These are phyloP conservation scores for Cryptops parisi DNA, from an alignment of 2,888 invertebrate genomes.

Conservation along the genomic window DNA sequence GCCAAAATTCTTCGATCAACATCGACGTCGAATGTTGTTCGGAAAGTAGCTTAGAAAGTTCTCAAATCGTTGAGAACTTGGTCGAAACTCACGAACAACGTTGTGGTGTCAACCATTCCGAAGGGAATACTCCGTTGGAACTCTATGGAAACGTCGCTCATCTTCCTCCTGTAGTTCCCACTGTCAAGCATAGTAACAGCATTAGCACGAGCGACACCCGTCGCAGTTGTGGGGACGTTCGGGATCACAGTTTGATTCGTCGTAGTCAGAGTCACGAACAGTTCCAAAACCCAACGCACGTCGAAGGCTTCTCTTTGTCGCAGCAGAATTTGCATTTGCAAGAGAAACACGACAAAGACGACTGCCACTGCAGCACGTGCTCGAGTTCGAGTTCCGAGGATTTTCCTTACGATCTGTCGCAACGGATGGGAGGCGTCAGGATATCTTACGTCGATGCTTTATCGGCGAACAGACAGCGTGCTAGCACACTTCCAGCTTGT, in stretches of 20 bases:
- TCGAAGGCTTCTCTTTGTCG: constrained; percentile 1
- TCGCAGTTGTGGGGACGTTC: background rate
- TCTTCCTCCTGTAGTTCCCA: too few species aligned
- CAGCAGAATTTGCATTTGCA: background rate
- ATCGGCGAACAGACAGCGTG: constrained; percentile 35
- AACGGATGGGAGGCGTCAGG: constrained; percentile 59
- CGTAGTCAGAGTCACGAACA: constrained; percentile 23
- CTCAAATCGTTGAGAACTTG: too few species aligned
- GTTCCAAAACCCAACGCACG: background rate
- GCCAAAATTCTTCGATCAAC: too few species aligned
- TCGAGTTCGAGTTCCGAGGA: constrained; percentile 60
- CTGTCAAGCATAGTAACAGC: too few species aligned
- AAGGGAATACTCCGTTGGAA: too few species aligned
- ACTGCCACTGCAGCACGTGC: constrained; percentile 77
- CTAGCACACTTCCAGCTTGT: constrained; percentile 19
- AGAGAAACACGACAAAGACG: constrained; percentile 32
- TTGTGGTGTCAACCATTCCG: too few species aligned
- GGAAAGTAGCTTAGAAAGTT: too few species aligned
- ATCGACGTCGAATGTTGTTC: too few species aligned
- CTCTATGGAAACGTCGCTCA: too few species aligned
- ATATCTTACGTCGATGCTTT: constrained; percentile 85
- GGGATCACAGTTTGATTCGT: constrained; percentile 17
- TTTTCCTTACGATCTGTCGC: constrained; percentile 63
- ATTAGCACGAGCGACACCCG: constrained; percentile 5
- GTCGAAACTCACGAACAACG: too few species aligned